phyloP scores from a whole-genome alignment of 2,113 vertebrate species.

The Neofelis nebulosa region DNA sequence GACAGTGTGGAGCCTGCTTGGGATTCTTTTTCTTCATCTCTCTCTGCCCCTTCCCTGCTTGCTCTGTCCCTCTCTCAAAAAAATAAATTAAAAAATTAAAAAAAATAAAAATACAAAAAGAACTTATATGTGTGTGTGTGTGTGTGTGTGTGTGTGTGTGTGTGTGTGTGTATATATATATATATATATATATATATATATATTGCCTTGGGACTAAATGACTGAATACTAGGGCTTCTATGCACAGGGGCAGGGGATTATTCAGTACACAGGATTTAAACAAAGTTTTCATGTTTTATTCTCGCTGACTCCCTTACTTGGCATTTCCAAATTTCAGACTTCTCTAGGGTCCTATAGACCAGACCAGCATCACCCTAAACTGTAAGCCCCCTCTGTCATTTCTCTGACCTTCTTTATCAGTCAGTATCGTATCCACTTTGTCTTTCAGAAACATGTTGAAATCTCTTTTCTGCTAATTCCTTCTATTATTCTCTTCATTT shows the following conservation, averaged over 20 bases:
- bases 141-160: too few relatives aligned
- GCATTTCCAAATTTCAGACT: constrained; percentile 25
- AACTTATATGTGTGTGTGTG: too few relatives aligned
- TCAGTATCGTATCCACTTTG: not conserved
- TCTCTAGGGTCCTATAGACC: not conserved
- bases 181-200: too few relatives aligned
- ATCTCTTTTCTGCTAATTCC: constrained; percentile 14
- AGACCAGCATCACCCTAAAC: not conserved
- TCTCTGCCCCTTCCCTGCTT: too few relatives aligned
- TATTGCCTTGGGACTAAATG: not conserved
- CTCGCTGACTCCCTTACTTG: not conserved
- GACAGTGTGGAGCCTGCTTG: too few relatives aligned
- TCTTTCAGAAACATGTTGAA: constrained; percentile 37
- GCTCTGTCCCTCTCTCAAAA: too few relatives aligned
- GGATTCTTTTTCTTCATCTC: too few relatives aligned
- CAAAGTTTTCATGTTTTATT: constrained; percentile 27
- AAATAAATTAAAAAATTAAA: too few relatives aligned
- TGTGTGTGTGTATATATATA: too few relatives aligned
- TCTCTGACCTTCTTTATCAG: not conserved
- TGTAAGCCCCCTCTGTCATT: not conserved
- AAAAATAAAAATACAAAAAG: too few relatives aligned
- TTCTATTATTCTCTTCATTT: not conserved
- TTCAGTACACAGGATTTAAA: not conserved
- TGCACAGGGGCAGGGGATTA: not conserved
- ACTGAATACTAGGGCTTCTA: not conserved